phyloP scores from a whole-genome alignment of 2,113 vertebrate genomes.

The Rhabdomys dilectus region DNA sequence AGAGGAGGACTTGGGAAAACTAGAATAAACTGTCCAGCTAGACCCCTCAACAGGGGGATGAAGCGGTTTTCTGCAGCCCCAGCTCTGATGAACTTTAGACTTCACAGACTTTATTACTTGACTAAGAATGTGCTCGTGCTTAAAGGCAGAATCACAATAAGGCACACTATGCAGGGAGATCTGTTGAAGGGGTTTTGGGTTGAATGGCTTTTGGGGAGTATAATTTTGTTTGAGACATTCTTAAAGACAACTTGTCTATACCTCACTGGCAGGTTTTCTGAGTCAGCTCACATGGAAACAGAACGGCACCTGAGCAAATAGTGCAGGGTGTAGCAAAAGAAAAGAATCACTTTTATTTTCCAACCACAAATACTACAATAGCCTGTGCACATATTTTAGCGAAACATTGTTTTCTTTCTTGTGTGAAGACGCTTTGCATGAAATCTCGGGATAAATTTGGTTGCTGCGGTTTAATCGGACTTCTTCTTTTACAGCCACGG shows the following conservation, averaged over 20 bases:
- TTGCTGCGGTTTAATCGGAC: slow-evolving; percentile 50
- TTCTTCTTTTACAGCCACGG: slow-evolving; percentile 32
- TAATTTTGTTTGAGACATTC: slow-evolving; percentile 77
- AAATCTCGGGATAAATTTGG: slow-evolving; percentile 76
- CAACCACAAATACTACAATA: slow-evolving; percentile 80
- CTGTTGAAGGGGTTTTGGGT: slow-evolving; percentile 64
- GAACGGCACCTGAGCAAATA: slow-evolving; percentile 88
- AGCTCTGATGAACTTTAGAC: slow-evolving; percentile 84
- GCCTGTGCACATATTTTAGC: slow-evolving; percentile 77
- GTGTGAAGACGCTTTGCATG: slow-evolving; percentile 78
- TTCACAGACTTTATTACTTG: slow-evolving; percentile 81
- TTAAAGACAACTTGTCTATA: slow-evolving; percentile 60
- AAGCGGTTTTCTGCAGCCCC: slow-evolving; percentile 72
- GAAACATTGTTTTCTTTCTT: slow-evolving; percentile 81
- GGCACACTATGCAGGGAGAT: slow-evolving; percentile 74
- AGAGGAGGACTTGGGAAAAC: slow-evolving; percentile 77
- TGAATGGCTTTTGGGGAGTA: slow-evolving; percentile 58
- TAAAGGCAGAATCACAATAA: slow-evolving; percentile 82
- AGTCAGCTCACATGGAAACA: slow-evolving; percentile 81
- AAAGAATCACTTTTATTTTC: slow-evolving; percentile 77
- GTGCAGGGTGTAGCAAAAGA: slow-evolving; percentile 71
- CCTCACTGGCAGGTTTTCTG: slow-evolving; percentile 72
- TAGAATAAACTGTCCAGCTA: slow-evolving; percentile 76
- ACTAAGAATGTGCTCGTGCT: slow-evolving; percentile 87
- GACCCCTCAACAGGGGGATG: slow-evolving; percentile 73